Percentiles rank a stretch among this genome's conserved stretches.
These are phyloP conservation scores for Eupithecia subfuscata DNA, from an alignment of 2,888 invertebrate genomes.

Conservation along the genomic window DNA sequence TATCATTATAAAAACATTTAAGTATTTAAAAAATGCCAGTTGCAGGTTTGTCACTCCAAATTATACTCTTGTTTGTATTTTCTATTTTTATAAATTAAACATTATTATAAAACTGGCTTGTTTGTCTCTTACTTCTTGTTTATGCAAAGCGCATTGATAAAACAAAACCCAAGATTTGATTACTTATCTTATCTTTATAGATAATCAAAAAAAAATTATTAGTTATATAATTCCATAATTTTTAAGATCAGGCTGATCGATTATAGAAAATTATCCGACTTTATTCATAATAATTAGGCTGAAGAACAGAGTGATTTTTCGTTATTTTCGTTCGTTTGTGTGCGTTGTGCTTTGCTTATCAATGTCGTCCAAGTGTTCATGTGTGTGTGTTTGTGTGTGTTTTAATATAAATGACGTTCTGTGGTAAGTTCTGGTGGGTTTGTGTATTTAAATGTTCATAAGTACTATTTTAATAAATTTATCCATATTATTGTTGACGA, in stretches of 20 bases:
- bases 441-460: not conserved
- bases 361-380: slow-evolving; percentile 34
- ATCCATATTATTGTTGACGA: not conserved
- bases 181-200: not conserved
- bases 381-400: slow-evolving; percentile 33
- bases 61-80: slow-evolving; percentile 41
- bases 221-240: not conserved
- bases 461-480: slow-evolving; percentile 6
- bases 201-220: not conserved
- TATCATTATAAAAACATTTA: too few species aligned
- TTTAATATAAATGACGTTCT: not conserved
- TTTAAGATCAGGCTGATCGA: not conserved
- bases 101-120: slow-evolving; percentile 36
- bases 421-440: slow-evolving; percentile 44
- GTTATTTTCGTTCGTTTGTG: slow-evolving; percentile 33
- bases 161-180: not conserved
- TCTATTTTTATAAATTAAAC: slow-evolving; percentile 47
- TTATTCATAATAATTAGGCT: not conserved
- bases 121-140: slow-evolving; percentile 25
- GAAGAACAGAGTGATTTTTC: not conserved
- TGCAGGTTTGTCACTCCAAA: slow-evolving; percentile 21
- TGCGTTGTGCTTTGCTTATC: slow-evolving; percentile 53
- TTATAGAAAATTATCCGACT: not conserved
- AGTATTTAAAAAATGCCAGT: not conserved
- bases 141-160: not conserved